Percentiles rank a stretch among this genome's conserved stretches.
Conservation (phyloP, 2,797 vertebrate genomes). For the Cheirogaleus major region DNA sequence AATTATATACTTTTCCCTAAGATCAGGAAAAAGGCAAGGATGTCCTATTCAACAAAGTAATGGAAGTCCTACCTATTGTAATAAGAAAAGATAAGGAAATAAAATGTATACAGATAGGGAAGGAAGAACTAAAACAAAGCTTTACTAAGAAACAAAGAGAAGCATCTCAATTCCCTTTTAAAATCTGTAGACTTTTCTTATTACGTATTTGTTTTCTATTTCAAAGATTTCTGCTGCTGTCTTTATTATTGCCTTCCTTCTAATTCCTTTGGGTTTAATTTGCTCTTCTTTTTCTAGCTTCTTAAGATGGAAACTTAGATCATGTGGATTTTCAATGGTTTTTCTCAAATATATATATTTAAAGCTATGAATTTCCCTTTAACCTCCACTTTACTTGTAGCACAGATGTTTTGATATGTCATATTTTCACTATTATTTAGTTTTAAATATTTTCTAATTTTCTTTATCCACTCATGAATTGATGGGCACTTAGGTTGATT, state of each 20-base stretch:
- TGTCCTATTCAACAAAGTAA: background rate
- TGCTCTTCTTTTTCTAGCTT: background rate
- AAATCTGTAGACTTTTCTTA: background rate
- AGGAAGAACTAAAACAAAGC: background rate
- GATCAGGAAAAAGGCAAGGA: background rate
- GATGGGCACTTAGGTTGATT: no score
- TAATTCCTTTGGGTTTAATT: background rate
- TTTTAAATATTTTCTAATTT: background rate
- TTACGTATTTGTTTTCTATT: background rate
- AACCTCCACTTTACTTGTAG: background rate
- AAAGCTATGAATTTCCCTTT: background rate
- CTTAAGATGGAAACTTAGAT: background rate
- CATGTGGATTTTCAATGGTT: background rate
- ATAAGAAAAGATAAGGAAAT: background rate
- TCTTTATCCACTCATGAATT: background rate
- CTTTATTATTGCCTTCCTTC: background rate
- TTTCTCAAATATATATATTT: background rate
- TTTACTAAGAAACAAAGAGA: background rate
- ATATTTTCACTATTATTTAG: conserved; percentile 31
- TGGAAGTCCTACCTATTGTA: background rate
- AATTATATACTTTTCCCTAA: background rate
- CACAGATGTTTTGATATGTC: background rate
- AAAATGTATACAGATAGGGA: background rate
- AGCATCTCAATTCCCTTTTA: background rate
- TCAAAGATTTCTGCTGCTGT: background rate